These are phyloP conservation scores for Onychomys arenicola DNA, from an alignment of 2,797 vertebrate genomes.

Conservation along the genomic window DNA sequence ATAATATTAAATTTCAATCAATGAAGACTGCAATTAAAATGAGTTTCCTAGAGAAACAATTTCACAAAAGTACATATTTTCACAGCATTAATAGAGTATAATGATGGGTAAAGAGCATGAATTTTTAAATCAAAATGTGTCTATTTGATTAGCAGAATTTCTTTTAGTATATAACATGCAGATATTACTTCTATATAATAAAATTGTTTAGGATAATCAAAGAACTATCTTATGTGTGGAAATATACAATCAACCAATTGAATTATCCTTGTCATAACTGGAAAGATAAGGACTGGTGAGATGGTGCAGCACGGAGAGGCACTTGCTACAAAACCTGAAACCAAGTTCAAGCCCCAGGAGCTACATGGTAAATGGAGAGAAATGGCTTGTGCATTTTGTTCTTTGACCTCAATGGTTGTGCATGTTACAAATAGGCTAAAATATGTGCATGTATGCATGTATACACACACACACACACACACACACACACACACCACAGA, in stretches of 20 bases:
- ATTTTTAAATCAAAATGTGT: background rate
- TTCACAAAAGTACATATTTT: background rate
- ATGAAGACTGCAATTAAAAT: background rate
- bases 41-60: background rate
- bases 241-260: background rate
- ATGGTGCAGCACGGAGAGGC: background rate
- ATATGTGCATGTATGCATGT: fast-evolving
- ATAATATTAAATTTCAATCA: background rate
- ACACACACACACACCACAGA: background rate
- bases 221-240: background rate
- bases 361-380: background rate
- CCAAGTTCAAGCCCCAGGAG: background rate
- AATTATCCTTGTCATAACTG: background rate
- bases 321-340: background rate
- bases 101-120: background rate
- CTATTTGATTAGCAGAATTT: background rate
- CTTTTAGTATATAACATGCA: background rate
- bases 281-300: background rate
- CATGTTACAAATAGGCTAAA: background rate
- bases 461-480: fast-evolving
- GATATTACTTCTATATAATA: background rate
- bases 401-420: background rate
- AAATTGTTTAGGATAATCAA: background rate
- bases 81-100: background rate
- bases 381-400: background rate